These are phyloP conservation scores for Steatocranus sp. DNA, from an alignment of 2,797 vertebrate genomes.

Conservation along the genomic window DNA sequence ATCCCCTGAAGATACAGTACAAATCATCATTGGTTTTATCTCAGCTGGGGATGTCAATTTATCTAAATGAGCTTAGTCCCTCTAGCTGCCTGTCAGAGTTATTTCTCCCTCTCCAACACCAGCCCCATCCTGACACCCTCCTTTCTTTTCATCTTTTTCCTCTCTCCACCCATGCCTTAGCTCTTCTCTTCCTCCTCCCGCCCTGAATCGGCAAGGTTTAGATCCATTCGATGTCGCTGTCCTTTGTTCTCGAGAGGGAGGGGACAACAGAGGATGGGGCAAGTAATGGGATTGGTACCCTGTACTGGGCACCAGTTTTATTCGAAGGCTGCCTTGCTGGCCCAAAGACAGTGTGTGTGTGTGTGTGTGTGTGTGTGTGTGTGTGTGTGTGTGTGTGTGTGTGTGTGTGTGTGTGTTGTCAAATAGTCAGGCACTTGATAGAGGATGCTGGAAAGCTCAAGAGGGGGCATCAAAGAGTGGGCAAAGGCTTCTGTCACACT, in stretches of 20 bases:
- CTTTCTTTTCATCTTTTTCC: conserved; percentile 44
- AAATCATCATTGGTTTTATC: conserved; percentile 97
- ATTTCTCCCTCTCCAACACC: conserved; percentile 58
- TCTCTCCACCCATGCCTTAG: conserved; percentile 48
- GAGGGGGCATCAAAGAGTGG: not conserved
- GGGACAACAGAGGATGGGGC: conserved; percentile 63
- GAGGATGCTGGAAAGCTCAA: not conserved
- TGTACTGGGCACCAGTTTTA: conserved; percentile 88
- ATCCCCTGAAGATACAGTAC: conserved; percentile 91
- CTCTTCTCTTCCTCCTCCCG: conserved; percentile 75
- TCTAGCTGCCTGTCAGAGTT: conserved; percentile 85
- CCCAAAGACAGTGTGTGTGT: conserved; percentile 28
- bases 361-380: not conserved
- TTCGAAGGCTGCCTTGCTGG: conserved; percentile 80
- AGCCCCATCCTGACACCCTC: conserved; percentile 46
- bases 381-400: not conserved
- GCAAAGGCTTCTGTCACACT: not conserved
- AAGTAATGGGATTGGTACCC: conserved; percentile 93
- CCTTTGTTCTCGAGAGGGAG: conserved; percentile 64
- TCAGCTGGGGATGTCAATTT: conserved; percentile 92
- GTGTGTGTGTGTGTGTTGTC: rapidly evolving
- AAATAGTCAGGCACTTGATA: not conserved
- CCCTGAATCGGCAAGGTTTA: conserved; percentile 49
- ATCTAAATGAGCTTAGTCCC: conserved; percentile 90
- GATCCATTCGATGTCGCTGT: conserved; percentile 57